Evolutionary conservation across 2,888 invertebrate species (phyloP), one percentile per base, ranked within the genome.

Genomic region (Parapristionchus giblindavisi): DNA sequence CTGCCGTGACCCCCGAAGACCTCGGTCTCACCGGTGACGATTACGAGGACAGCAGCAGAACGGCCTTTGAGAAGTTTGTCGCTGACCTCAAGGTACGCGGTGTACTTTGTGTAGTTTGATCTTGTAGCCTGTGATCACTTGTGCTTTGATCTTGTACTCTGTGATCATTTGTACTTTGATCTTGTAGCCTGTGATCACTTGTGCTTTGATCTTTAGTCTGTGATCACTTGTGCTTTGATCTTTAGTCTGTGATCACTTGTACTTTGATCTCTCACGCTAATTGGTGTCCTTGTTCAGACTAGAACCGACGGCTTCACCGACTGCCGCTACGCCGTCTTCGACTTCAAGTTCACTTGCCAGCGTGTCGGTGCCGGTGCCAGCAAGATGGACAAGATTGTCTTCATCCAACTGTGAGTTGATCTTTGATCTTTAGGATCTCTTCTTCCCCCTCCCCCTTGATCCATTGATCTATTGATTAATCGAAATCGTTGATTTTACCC

Each of bases 311-410:
- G 93, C 73, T 84, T 85, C 78, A 78, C 84, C 61, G 96, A 98
- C 90, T 99, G 98, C 91, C 94, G 98, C 91, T 99, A 98, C 90
- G 97, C 96, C 80, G 89, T 90, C 24, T 98, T 94, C 90, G 98
- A 99, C 90, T 97, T 97, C 89, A 95, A 96, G 91, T 98, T 96
- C 91, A 94, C 94, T 91, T 95, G 96, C 77, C 82, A 79, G 34
- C 86, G 88, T 74, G 95, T 96, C 90, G 96, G 96, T 89, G 96
- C 96, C 88, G 94, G 95, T 84, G 95, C 95, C 89, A 91, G 91
- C 84, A 96, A 95, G 92, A 96, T 96, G 93, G 95, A 96, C 90
- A 96, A 96, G 90, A 91, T 96, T 87, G 94, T 97, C 92, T 93
- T 96, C 89, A 95, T 97, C 94, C 94, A 94, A 89, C 96, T 96